A percentile compares a stretch with the other conserved stretches of the same genome.
Conservation (phyloP, 1,140 invertebrate species). For the Globodera rostochiensis region DNA sequence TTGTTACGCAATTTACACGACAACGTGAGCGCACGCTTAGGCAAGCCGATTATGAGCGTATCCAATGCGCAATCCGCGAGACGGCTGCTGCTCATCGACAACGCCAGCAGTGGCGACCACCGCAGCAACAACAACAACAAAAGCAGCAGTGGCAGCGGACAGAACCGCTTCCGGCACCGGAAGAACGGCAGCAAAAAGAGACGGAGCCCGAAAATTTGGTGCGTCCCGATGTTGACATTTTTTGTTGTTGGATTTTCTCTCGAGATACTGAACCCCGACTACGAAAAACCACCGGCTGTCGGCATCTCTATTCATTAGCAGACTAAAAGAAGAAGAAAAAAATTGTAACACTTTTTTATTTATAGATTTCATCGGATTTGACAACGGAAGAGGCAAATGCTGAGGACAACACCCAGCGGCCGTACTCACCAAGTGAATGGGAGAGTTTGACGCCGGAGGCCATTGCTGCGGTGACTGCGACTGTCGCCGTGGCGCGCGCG, state of each 20-base stretch:
- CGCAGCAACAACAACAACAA: not conserved
- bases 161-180: no score
- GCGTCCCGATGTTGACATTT: no score
- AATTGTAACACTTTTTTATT: not conserved
- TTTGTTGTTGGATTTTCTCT: no score
- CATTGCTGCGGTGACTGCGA: not conserved
- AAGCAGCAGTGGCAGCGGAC: not conserved
- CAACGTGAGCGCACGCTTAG: not conserved
- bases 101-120: not conserved
- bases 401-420: not conserved
- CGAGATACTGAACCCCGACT: no score
- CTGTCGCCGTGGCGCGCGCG: no score
- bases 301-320: no score
- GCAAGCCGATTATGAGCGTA: not conserved
- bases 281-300: no score
- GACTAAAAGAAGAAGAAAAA: no score
- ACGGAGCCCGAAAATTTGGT: no score
- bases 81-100: not conserved
- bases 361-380: not conserved
- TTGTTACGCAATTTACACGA: not conserved
- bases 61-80: not conserved
- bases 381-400: not conserved
- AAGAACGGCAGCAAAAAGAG: not conserved
- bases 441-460: not conserved
- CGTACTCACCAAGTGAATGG: conserved; percentile 12